Evolutionary conservation across 2,888 invertebrate species (phyloP).

Genomic region (Arrhopalites spinosus): DNA sequence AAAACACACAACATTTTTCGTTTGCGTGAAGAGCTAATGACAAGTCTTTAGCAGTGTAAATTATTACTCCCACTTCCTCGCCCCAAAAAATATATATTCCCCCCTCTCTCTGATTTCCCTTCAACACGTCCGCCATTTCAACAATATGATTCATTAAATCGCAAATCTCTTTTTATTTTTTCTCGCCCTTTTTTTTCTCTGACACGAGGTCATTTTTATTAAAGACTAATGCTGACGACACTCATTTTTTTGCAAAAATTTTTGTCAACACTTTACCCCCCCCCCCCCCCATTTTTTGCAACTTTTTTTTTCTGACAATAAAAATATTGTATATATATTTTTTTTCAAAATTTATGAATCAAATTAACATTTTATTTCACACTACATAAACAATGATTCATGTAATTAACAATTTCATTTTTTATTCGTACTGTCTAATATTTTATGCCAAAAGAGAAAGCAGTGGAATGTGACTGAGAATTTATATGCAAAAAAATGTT

Average conservation of each 20-base stretch:
- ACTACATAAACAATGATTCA: neutral
- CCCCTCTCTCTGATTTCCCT: neutral
- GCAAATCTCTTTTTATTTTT: neutral
- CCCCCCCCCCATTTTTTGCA: neutral
- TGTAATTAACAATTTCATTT: neutral
- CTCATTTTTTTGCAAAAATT: neutral
- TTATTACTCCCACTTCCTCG: constrained; percentile 21
- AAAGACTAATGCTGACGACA: neutral
- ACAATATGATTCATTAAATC: too few relatives aligned
- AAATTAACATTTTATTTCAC: neutral
- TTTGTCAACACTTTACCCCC: neutral
- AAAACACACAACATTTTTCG: neutral
- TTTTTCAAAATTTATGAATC: neutral
- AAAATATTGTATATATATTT: neutral
- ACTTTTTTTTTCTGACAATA: neutral
- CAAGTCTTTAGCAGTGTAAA: constrained; percentile 25
- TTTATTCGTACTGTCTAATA: neutral
- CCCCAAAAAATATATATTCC: too few relatives aligned
- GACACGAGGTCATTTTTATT: neutral
- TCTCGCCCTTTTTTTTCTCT: neutral
- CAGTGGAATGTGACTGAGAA: neutral
- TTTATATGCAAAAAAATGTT: neutral
- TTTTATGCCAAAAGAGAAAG: neutral
- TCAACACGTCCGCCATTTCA: neutral
- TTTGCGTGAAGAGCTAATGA: constrained; percentile 27